phyloP scores from a whole-genome alignment of 2,888 invertebrate species.

The Drosophila birchii region DNA sequence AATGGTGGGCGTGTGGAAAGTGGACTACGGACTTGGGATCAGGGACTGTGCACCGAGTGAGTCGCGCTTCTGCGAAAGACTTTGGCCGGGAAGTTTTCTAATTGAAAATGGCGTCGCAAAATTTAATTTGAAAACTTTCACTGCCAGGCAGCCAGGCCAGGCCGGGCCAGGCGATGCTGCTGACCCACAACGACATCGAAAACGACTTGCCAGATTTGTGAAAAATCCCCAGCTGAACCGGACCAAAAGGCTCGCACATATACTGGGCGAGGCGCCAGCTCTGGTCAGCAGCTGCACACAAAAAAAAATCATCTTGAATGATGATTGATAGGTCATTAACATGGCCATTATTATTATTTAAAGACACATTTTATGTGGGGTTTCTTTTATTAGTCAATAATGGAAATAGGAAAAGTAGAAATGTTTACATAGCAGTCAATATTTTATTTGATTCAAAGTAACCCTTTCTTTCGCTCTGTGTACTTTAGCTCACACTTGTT shows the following conservation, averaged over 20 bases:
- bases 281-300: conserved; percentile 3
- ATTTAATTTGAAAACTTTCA: conserved; percentile 80
- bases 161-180: conserved; percentile 6
- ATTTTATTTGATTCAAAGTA: fast-evolving
- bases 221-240: conserved; percentile 22
- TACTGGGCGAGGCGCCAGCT: conserved; percentile 1
- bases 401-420: too few relatives aligned
- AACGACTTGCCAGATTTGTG: conserved; percentile 63
- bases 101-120: conserved; percentile 80
- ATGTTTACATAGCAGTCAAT: too few relatives aligned
- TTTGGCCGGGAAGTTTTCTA: conserved; percentile 75
- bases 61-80: conserved; percentile 50
- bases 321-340: neutral
- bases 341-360: neutral
- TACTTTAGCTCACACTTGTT: conserved; percentile 32
- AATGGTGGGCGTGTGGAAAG: conserved; percentile 4
- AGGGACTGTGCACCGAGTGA: conserved; percentile 8
- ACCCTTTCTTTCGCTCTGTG: neutral
- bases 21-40: neutral
- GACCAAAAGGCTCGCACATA: conserved; percentile 2
- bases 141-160: conserved; percentile 55
- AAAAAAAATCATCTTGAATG: neutral
- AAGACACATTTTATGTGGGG: neutral
- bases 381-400: too few relatives aligned
- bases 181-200: conserved; percentile 57